Evolutionary conservation across 2,113 vertebrate species (phyloP).

Genomic region (Scartelaos histophorus): DNA sequence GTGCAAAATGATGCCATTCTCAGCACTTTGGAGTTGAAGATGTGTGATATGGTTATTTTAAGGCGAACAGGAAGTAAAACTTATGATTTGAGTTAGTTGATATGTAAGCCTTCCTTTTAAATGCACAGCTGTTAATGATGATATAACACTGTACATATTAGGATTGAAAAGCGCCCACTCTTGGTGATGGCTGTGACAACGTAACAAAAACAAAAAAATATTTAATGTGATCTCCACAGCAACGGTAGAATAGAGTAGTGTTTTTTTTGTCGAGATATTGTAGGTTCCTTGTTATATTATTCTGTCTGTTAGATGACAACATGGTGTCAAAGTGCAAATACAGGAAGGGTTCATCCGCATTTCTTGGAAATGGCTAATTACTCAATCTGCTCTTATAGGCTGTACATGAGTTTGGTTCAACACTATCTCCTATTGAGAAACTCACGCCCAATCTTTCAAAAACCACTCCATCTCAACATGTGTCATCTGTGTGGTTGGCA

Average conservation of each 20-base stretch:
- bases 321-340: background rate
- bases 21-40: constrained; percentile 54
- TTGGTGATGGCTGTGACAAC: no score
- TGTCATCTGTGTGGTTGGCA: background rate
- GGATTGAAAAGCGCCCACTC: no score
- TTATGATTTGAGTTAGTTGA: constrained; percentile 17
- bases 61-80: constrained; percentile 47
- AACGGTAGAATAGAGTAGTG: background rate
- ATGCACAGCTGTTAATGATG: background rate
- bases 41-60: constrained; percentile 31
- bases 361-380: constrained; percentile 51
- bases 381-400: constrained; percentile 31
- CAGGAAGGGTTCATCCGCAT: constrained; percentile 21
- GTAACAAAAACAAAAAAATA: no score
- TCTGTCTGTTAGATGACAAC: constrained; percentile 7
- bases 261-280: background rate
- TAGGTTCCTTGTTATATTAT: background rate
- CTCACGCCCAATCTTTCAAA: background rate
- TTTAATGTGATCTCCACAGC: background rate
- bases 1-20: constrained; percentile 22
- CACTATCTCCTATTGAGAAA: constrained; percentile 40
- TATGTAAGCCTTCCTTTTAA: constrained; percentile 1
- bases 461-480: background rate
- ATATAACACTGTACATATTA: no score
- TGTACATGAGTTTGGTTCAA: background rate